Evolutionary conservation across 2,797 vertebrate species (phyloP).

Genomic region (Dermochelys coriacea): DNA sequence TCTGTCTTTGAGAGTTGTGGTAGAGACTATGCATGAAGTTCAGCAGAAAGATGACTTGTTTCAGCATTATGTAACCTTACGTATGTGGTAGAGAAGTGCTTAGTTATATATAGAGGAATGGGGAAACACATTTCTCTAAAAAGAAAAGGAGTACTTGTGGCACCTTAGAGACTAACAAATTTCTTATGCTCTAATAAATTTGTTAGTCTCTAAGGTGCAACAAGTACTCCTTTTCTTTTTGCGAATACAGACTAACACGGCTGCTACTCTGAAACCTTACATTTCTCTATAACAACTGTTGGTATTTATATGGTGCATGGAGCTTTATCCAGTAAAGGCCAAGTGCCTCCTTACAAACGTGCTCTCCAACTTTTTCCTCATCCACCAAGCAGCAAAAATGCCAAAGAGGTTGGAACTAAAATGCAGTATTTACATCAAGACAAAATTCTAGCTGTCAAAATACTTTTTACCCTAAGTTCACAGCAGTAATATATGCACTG

Average conservation of each 20-base stretch:
- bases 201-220: too few species aligned
- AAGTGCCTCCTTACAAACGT: not conserved
- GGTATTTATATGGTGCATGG: slow-evolving; percentile 34
- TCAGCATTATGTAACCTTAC: slow-evolving; percentile 39
- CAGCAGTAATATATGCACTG: not conserved
- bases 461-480: not conserved
- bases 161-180: too few species aligned
- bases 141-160: too few species aligned
- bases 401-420: not conserved
- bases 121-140: slow-evolving; percentile 14
- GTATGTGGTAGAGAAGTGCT: slow-evolving; percentile 22
- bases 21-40: not conserved
- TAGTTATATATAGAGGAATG: not conserved
- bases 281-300: slow-evolving; percentile 28
- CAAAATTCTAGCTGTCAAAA: not conserved
- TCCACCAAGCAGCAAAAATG: not conserved
- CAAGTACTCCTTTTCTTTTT: too few species aligned
- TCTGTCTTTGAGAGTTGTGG: slow-evolving; percentile 3
- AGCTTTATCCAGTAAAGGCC: not conserved
- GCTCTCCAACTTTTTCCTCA: not conserved
- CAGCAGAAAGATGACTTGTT: slow-evolving; percentile 31
- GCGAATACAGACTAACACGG: too few species aligned
- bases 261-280: too few species aligned
- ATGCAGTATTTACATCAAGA: not conserved
- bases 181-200: too few species aligned